Percentiles rank a stretch among this genome's conserved stretches.
phyloP scores from a whole-genome alignment of 2,113 vertebrate genomes.

The Carassius auratus region DNA sequence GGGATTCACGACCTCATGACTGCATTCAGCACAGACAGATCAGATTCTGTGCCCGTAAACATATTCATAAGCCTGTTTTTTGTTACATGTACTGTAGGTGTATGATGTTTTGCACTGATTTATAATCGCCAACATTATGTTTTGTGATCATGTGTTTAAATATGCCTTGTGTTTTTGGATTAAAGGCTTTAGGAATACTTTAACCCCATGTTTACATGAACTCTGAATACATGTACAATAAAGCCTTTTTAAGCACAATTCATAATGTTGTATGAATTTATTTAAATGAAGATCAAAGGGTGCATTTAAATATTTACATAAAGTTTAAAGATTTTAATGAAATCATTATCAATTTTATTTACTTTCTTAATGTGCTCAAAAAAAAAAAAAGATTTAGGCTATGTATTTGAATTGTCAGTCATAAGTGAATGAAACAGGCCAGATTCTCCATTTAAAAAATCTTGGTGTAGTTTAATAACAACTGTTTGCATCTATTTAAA shows the following conservation, averaged over 20 bases:
- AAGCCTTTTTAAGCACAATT: neutral
- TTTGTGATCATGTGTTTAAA: constrained; percentile 27
- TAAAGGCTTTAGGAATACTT: neutral
- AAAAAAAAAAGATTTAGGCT: too few relatives aligned
- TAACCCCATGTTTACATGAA: neutral
- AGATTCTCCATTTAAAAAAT: too few relatives aligned
- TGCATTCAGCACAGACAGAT: neutral
- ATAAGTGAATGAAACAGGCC: too few relatives aligned
- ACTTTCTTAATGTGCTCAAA: too few relatives aligned
- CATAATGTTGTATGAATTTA: neutral
- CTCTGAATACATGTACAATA: constrained; percentile 7
- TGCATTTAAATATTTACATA: too few relatives aligned
- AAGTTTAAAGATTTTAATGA: too few relatives aligned
- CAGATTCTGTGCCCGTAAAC: neutral
- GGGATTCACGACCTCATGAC: constrained; percentile 93
- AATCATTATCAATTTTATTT: too few relatives aligned
- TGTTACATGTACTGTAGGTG: neutral
- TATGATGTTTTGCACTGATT: neutral
- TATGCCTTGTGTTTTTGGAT: neutral
- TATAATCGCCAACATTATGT: neutral
- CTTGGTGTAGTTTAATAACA: too few relatives aligned
- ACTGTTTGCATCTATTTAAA: too few relatives aligned
- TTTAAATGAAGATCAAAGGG: too few relatives aligned
- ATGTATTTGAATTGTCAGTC: too few relatives aligned
- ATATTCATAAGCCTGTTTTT: neutral